Base-by-base conservation (phyloP, 2,888 invertebrate species). In the Campoletis raptor region DNA sequence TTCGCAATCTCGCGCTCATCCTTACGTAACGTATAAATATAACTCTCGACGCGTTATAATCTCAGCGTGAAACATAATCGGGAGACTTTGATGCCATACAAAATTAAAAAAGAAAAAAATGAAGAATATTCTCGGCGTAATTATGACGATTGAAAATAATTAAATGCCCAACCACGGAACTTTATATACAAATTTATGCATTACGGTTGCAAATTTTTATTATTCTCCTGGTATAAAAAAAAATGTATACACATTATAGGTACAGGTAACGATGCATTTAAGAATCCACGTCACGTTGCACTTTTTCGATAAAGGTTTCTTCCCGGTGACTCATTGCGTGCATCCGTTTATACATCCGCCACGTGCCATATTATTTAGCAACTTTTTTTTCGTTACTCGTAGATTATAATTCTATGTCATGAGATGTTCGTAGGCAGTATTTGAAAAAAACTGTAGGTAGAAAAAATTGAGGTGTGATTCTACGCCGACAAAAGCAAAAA, bases 271-370 rank as follows among this genome's bases (percentile, higher is more conserved):
- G 67, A 83, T 66, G 77, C 30, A 36, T 67, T 83, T 86, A 72
- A 40, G 66, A 57, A 86, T 77, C 30, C 80, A 67, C 73, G 70
- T 83, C 83, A 86, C 86, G 83, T 86, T 80, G 80, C 79, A 52
- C 36, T 42, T 77, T 74, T 78, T 67, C 74, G 61, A 80, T 48
- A 67, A 80, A 80, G 54, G 61, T 69, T 74, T 81, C 67, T 74
- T 81, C 67, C 64, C 48, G n/a, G 54, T 77, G 83, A 86, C 64
- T 83, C 83, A 80, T 72, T 66, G 36, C 45, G 73, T 81, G 86
- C 77, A 81, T 85, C 85, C 85, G 78, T 48, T 64, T 78, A 54
- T 79, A 54, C 40, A 72, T 86, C 83, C 83, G 83, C 57, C 77
- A 86, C 83, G 81, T 77, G 77, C 70, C 77, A 48, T n/a, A 48